Evolutionary conservation across 2,797 vertebrate species (phyloP).

Genomic region (Mormyrops boulengeri): DNA sequence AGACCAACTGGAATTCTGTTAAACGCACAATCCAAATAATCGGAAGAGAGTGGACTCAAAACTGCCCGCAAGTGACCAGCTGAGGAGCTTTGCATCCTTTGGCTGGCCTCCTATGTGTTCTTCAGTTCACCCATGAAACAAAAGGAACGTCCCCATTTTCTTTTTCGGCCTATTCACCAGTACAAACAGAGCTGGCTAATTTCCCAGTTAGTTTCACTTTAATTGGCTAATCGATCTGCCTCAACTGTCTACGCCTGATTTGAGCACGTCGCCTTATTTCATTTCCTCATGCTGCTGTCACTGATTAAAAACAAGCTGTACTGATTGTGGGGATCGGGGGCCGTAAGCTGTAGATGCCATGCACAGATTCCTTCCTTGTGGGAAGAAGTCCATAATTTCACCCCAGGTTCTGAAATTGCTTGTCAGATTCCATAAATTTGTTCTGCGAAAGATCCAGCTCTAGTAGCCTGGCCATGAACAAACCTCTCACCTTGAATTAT

Average conservation of each 20-base stretch:
- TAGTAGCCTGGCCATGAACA: background rate
- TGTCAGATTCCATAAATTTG: background rate
- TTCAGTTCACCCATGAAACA: background rate
- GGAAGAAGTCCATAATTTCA: background rate
- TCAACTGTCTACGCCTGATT: background rate
- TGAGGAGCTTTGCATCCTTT: background rate
- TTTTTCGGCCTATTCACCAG: background rate
- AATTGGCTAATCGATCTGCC: constrained; percentile 9
- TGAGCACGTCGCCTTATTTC: background rate
- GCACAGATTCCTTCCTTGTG: background rate
- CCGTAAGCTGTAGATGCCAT: background rate
- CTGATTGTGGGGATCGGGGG: background rate
- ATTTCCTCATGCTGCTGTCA: background rate
- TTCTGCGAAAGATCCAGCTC: background rate
- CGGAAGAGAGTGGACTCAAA: background rate
- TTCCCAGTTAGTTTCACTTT: background rate
- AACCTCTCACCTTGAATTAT: constrained; percentile 3
- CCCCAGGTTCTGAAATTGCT: background rate
- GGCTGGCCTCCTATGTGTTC: background rate
- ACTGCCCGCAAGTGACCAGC: background rate
- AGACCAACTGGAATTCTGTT: background rate
- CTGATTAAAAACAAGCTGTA: background rate
- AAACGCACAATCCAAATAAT: background rate
- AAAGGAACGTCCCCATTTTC: background rate
- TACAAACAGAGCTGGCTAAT: background rate